phyloP scores from a whole-genome alignment of 2,113 vertebrate species.

The Tringa solitaria region DNA sequence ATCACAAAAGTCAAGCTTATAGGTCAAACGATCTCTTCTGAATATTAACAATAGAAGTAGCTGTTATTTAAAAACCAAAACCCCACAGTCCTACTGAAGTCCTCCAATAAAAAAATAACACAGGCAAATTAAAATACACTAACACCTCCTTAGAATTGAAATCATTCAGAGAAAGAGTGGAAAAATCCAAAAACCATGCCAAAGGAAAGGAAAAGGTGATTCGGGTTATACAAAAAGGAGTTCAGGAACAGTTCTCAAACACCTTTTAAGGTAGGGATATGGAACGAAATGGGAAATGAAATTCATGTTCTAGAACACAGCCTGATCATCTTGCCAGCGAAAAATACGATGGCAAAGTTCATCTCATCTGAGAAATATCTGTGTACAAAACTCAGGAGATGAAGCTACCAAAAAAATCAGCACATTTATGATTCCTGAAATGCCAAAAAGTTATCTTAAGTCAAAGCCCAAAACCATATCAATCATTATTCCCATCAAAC shows the following conservation, averaged over 20 bases:
- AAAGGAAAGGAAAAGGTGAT: neutral
- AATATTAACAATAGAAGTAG: conserved; percentile 9
- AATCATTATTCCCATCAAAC: neutral
- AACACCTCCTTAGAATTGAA: conserved; percentile 2
- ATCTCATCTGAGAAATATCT: neutral
- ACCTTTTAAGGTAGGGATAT: neutral
- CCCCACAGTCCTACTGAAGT: neutral
- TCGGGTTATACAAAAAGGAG: neutral
- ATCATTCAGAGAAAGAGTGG: neutral
- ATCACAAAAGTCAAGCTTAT: neutral
- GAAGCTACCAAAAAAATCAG: neutral
- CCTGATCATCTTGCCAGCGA: neutral
- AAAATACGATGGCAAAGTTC: neutral
- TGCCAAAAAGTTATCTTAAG: neutral
- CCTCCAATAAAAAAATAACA: neutral
- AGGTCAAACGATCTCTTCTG: conserved; percentile 23
- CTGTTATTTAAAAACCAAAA: conserved; percentile 9
- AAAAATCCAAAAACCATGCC: neutral
- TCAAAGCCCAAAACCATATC: neutral
- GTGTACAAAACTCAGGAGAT: neutral
- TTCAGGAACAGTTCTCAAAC: neutral
- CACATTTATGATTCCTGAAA: neutral
- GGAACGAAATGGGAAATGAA: neutral
- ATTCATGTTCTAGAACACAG: neutral
- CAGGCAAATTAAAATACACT: neutral